Evolutionary conservation across 2,113 vertebrate species (phyloP).

Genomic region (Prionailurus viverrinus): DNA sequence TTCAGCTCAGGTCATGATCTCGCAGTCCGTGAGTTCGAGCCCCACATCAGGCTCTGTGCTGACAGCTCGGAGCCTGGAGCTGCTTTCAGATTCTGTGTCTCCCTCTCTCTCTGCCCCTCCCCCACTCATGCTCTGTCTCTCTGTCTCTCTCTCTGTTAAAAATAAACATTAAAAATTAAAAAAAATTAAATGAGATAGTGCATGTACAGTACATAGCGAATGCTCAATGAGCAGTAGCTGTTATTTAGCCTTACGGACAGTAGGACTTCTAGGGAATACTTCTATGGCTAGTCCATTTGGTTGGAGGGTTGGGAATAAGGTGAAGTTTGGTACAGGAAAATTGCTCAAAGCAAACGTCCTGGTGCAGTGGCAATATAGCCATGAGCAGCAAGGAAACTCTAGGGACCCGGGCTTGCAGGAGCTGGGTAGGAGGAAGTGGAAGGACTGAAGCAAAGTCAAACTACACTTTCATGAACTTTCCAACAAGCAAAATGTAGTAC

Average conservation of each 20-base stretch:
- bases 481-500: not conserved
- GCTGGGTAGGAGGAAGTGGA: not conserved
- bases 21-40: no score
- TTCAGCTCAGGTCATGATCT: no score
- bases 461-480: conserved; percentile 16
- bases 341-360: not conserved
- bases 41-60: no score
- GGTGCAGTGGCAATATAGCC: not conserved
- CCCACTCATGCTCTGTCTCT: no score
- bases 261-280: not conserved
- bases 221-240: conserved; percentile 17
- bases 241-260: not conserved
- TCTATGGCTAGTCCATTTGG: not conserved
- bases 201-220: conserved; percentile 14
- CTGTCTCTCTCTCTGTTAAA: no score
- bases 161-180: no score
- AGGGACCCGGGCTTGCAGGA: not conserved
- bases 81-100: no score
- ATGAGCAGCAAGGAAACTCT: conserved; percentile 28
- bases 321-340: not conserved
- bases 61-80: no score
- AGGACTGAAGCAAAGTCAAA: not conserved
- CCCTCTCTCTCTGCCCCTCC: no score
- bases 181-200: conserved; percentile 32
- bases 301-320: conserved; percentile 9